phyloP scores from a whole-genome alignment of 2,888 invertebrate species.

The Morinoia aosen region DNA sequence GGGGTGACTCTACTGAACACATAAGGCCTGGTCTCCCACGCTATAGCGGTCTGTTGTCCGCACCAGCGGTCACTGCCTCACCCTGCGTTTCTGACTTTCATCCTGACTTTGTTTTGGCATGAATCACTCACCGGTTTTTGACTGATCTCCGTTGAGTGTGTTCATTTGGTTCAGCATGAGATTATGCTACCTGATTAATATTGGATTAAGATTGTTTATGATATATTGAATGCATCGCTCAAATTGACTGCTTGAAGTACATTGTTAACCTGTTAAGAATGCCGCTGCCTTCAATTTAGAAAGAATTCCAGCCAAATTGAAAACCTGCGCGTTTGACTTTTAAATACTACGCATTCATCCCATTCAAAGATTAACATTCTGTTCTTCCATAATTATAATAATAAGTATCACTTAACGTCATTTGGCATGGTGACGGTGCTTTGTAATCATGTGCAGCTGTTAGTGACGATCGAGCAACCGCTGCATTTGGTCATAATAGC shows the following conservation, averaged over 20 bases:
- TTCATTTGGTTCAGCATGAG: not conserved
- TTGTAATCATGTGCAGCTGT: not conserved
- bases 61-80: not conserved
- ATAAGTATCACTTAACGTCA: not conserved
- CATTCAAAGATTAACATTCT: not conserved
- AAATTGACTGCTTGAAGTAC: not conserved
- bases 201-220: not conserved
- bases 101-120: not conserved
- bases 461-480: not conserved
- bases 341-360: not conserved
- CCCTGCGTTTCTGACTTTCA: constrained; percentile 8
- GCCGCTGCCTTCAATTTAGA: not conserved
- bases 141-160: not conserved
- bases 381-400: no score
- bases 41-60: constrained; percentile 8
- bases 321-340: not conserved
- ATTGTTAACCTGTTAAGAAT: not conserved
- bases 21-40: not conserved
- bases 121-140: not conserved
- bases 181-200: not conserved
- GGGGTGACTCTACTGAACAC: not conserved
- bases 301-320: not conserved
- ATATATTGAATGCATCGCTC: not conserved
- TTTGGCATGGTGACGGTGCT: not conserved
- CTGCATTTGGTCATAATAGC: constrained; percentile 13